A percentile compares a stretch with the other conserved stretches of the same genome.
Conservation (phyloP, 2,888 invertebrate genomes). For the Cephus spinipes region DNA sequence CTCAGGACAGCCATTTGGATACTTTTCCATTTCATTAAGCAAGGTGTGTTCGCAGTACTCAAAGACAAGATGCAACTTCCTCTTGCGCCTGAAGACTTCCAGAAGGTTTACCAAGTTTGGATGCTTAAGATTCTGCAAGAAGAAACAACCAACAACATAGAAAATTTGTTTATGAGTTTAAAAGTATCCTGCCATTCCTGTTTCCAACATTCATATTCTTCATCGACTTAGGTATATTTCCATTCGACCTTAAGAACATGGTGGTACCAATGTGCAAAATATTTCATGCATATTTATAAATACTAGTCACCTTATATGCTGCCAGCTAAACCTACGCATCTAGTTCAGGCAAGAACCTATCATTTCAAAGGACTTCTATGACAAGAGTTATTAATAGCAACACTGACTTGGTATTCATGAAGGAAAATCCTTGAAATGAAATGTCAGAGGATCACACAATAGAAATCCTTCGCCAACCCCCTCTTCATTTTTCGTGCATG, state of each 20-base stretch:
- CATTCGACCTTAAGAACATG: neutral
- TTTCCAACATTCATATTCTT: neutral
- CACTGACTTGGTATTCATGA: conserved; percentile 7
- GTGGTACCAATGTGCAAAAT: neutral
- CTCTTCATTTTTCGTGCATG: conserved; percentile 31
- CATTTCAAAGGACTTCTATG: neutral
- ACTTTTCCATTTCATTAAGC: conserved; percentile 94
- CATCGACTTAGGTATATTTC: neutral
- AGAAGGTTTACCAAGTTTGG: conserved; percentile 96
- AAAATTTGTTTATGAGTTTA: neutral
- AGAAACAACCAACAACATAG: conserved; percentile 18
- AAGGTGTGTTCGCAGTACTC: conserved; percentile 99
- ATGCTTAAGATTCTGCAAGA: conserved; percentile 92
- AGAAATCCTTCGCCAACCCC: neutral
- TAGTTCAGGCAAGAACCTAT: neutral
- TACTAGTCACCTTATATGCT: neutral
- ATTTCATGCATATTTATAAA: neutral
- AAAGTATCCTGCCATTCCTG: neutral
- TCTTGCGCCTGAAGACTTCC: conserved; percentile 96
- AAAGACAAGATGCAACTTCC: conserved; percentile 96
- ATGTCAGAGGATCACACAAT: conserved; percentile 37
- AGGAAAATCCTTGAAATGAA: conserved; percentile 36
- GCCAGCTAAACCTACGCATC: neutral
- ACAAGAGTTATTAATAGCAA: conserved; percentile 9
- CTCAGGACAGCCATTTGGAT: conserved; percentile 94